Evolutionary conservation across 2,113 vertebrate species (phyloP), one percentile per base, ranked within the genome.

Genomic region (Choloepus hoffmanni): DNA sequence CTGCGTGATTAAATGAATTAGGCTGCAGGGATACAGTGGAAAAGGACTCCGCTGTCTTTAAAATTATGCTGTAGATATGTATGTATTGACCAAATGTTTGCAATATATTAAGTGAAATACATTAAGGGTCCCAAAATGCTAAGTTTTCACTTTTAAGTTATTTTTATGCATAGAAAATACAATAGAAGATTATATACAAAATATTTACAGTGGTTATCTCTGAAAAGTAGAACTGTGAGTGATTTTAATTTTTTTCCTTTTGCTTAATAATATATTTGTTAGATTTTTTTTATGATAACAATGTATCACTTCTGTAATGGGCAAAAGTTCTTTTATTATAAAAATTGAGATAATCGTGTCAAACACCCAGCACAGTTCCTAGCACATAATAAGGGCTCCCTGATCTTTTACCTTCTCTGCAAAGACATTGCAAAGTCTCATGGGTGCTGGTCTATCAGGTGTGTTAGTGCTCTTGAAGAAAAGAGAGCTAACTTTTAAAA

Each of bases 1-100:
- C 48, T 23, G 30, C 36, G 1, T 15, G 33, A 53, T 12, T 33
- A 50, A 15, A 45, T 33, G 63, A 60, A 15, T 33, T 19, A 21
- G 23, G 15, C 58, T 67, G 7, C 26, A 4, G 0, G 0, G 43
- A 33, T 5, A 6, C 15, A 36, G 6, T 23, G 5, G 16, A 14
- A 40, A 60, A 18, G 16, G 12, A 30, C 30, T 15, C 16, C 19
- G 28, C 11, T 45, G 12, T 16, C 62, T 55, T 10, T 77, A 48
- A 63, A 79, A 43, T 62, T 9, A 62, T 48, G 24, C 24, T 45
- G 30, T 30, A 73, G 21, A 19, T 78, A 21, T 28, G 7, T 24
- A 40, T 60, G 30, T 36, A 94, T 58, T 48, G 40, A 73, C 26
- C 45, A 48, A 18, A 26, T 63, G 72, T 24, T 84, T 90, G n/a